Evolutionary conservation across 2,888 invertebrate genomes (phyloP), one percentile per base, ranked within the genome.

Genomic region (Abscondita cerata): DNA sequence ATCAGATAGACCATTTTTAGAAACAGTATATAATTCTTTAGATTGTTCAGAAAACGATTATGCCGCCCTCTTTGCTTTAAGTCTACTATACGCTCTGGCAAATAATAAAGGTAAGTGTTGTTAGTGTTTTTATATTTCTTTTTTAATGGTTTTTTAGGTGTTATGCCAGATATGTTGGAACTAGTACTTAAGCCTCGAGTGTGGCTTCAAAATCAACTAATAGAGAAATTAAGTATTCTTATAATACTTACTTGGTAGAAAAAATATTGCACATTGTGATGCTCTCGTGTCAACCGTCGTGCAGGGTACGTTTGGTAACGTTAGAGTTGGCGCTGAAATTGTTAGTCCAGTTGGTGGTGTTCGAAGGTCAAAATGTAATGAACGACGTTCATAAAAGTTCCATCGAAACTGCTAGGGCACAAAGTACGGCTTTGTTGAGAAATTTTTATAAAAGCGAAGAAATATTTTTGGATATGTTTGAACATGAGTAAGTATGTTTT

Each of bases 391-490:
- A 91, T 76, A 82, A 89, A 67, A 85, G 87, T 33, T 80, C 86
- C 71, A 83, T 93, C 69, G 86, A 92, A 80, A 81, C 89, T 74
- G 89, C 91, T 2, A 86, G 88, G 70, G 90, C 90, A 75, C 91
- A 93, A 76, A 92, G 95, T 69, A 93, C 94, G 52, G 88, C 92
- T 0, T 84, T 93, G 25, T 86, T 98, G 11, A 85, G 95, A 48
- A 95, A 93, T 83, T 96, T 95, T 81, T 97, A 96, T 81, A 97
- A 96, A 86, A 93, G 94, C 72, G 98, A 98, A 82, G 98, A 98
- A 76, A 96, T 98, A 73, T 99, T 99, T 82, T 83, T 98, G 59
- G 98, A 99, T 78, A 93, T 99, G 88, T 99, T 99, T 80, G 98
- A 99, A 81, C 96, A 98, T 79, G 98, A 99, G 85, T 87, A 73